Base-by-base conservation (phyloP, 2,113 vertebrate genomes). In the Alligator mississippiensis region DNA sequence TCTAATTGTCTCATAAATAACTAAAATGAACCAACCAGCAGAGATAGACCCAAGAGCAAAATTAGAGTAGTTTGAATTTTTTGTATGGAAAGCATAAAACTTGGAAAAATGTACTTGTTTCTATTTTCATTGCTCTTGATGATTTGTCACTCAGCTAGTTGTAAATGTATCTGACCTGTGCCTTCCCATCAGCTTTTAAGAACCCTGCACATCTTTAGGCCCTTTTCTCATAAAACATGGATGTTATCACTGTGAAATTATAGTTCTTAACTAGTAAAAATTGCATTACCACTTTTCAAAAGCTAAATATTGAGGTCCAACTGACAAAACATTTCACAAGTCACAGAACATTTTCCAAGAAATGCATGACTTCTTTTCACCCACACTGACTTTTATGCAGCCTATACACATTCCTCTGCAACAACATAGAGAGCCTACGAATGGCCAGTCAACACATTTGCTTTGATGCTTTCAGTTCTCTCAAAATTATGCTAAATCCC, bases 1-100 rank as follows among this genome's bases (percentile, higher is more conserved):
- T 21, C 59, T 97, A 97, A 96, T 94, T 96, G 95, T 90, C 82
- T 90, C 78, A 87, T 95, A 96, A 97, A 93, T 96, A 97, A 96
- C 80, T 64, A 89, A 94, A 82, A 87, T 84, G 81, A 96, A 63
- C 61, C 90, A 81, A 83, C 14, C 15, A 89, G 63, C 70, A 88
- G 70, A 17, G 63, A 90, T 62, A 6, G 15, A 58, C 76, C 57
- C 1, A 15, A 84, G 14, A 82, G 19, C 18, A 92, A 93, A 83
- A 94, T 93, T 60, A 90, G 60, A 80, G 17, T 34, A 82, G 11
- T 63, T 79, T 10, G 1, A 88, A 80, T 84, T 5, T 77, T 61
- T 82, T 75, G 74, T 66, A 77, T 1, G 75, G 58, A 90, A 80
- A 3, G n/a, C 18, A 24, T 34, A 47, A 47, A 88, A 93, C 72